These are phyloP conservation scores for Episyrphus balteatus DNA, from an alignment of 1,140 invertebrate genomes.

Conservation along the genomic window DNA sequence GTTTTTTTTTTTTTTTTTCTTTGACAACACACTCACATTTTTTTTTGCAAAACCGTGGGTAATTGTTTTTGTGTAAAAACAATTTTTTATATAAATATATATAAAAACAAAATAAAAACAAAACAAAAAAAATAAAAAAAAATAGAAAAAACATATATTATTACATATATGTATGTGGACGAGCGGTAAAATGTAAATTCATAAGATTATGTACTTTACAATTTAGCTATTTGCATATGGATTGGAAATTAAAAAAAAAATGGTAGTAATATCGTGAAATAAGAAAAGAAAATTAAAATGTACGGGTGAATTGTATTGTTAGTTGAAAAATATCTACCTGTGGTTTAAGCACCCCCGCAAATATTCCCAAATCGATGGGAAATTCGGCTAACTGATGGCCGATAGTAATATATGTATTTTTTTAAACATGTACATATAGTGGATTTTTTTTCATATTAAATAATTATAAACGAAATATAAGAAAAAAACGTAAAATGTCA, in stretches of 20 bases:
- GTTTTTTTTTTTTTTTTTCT: too few species aligned
- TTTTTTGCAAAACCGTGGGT: background rate
- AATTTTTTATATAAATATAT: background rate
- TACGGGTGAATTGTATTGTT: background rate
- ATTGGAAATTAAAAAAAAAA: background rate
- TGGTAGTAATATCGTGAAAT: background rate
- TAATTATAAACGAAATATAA: background rate
- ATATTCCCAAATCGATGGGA: conserved; percentile 36
- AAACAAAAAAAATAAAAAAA: background rate
- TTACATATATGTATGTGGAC: background rate
- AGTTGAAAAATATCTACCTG: conserved; percentile 23
- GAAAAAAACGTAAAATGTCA: background rate
- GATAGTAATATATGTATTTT: background rate
- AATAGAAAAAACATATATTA: conserved; percentile 1
- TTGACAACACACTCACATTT: too few species aligned
- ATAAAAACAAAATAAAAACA: background rate
- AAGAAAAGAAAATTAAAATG: background rate
- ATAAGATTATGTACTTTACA: too few species aligned
- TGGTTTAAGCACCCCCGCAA: conserved; percentile 33
- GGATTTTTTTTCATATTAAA: background rate
- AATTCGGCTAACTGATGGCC: conserved; percentile 27
- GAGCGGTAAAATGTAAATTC: too few species aligned
- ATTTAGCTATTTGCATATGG: too few species aligned
- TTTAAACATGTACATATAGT: background rate
- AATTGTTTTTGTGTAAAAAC: background rate